Conservation (phyloP, 2,888 invertebrate species). For the Arenicola marina region DNA sequence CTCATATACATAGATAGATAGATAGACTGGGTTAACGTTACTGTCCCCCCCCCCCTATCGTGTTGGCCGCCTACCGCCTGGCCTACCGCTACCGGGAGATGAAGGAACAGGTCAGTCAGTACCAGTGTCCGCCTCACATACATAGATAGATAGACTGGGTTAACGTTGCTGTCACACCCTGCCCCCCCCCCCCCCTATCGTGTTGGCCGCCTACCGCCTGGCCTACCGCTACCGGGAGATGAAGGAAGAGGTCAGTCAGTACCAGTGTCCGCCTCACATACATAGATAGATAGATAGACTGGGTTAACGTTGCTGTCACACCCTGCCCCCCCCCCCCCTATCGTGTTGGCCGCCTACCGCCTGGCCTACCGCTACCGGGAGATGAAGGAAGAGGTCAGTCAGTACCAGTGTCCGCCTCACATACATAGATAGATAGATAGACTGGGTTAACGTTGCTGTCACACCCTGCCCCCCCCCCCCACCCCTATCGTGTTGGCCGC, state of each 20-base stretch:
- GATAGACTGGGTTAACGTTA: too few species aligned
- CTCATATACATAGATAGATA: too few species aligned
- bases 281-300: too few species aligned
- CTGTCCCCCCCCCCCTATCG: conserved; percentile 93
- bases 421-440: too few species aligned
- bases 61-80: conserved; percentile 84
- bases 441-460: conserved; percentile 84
- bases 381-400: conserved; percentile 72
- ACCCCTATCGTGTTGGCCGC: conserved; percentile 94
- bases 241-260: conserved; percentile 70
- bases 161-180: too few species aligned
- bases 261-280: too few species aligned
- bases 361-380: conserved; percentile 83
- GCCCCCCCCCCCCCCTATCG: conserved; percentile 93
- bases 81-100: conserved; percentile 81
- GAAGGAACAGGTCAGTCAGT: conserved; percentile 70
- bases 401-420: too few species aligned
- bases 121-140: too few species aligned
- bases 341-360: conserved; percentile 85
- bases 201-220: conserved; percentile 84
- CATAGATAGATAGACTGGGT: too few species aligned
- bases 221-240: conserved; percentile 81
- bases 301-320: too few species aligned
- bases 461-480: conserved; percentile 91
- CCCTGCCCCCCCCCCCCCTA: too few species aligned